Conservation (phyloP, 2,888 invertebrate genomes). For the Hydrotaea cyrtoneurina region DNA sequence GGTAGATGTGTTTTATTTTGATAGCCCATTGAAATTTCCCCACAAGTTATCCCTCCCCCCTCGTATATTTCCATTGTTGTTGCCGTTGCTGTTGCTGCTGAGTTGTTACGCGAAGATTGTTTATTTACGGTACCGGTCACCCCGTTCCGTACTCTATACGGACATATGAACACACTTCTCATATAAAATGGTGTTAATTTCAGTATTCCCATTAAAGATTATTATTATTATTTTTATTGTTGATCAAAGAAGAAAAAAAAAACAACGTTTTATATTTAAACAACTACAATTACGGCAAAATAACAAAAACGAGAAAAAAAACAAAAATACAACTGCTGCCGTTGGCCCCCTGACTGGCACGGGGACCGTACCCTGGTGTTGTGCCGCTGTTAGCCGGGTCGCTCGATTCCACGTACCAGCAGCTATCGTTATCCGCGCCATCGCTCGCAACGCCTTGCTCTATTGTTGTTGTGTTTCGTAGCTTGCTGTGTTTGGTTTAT, state of each 20-base stretch:
- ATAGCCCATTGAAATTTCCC: not conserved
- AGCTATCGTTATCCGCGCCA: not conserved
- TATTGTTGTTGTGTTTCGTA: constrained; percentile 23
- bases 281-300: too few species aligned
- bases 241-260: not conserved
- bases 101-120: constrained; percentile 5
- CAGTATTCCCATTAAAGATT: constrained; percentile 9
- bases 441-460: too few species aligned
- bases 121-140: constrained; percentile 32
- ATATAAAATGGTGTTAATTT: constrained; percentile 41
- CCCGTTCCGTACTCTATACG: constrained; percentile 22
- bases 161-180: not conserved
- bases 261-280: too few species aligned
- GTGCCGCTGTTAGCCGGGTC: too few species aligned
- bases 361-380: too few species aligned
- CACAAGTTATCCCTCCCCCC: not conserved
- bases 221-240: not conserved
- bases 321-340: not conserved
- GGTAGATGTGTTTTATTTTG: too few species aligned
- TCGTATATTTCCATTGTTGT: not conserved
- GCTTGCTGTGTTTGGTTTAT: constrained; percentile 16
- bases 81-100: constrained; percentile 7
- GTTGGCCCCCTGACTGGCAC: too few species aligned
- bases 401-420: too few species aligned
- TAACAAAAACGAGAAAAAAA: not conserved